Evolutionary conservation across 1,140 invertebrate species (phyloP).

Genomic region (Lepeophtheirus salmonis): DNA sequence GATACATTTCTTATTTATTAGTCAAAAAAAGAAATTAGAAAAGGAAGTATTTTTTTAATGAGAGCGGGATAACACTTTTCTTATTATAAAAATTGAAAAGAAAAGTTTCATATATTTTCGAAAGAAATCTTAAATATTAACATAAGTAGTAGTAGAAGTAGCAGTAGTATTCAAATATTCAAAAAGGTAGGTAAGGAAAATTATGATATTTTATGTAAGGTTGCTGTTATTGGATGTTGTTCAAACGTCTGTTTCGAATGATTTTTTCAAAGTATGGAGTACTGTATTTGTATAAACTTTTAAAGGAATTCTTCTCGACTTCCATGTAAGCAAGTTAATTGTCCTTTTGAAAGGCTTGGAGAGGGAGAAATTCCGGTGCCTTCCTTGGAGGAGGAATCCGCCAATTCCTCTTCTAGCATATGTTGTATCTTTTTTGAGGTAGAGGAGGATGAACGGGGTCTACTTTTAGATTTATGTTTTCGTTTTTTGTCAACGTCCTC

Average conservation of each 20-base stretch:
- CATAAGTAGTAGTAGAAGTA: too few relatives aligned
- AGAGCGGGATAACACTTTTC: too few relatives aligned
- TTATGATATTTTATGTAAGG: too few relatives aligned
- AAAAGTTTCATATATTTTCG: too few relatives aligned
- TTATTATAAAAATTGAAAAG: too few relatives aligned
- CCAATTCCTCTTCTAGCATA: not conserved
- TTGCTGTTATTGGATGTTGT: too few relatives aligned
- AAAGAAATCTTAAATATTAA: too few relatives aligned
- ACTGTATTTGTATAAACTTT: not conserved
- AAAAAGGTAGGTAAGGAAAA: too few relatives aligned
- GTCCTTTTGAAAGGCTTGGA: not conserved
- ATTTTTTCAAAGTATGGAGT: not conserved
- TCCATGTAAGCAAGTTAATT: not conserved
- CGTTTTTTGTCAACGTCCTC: not conserved
- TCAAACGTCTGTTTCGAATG: not conserved
- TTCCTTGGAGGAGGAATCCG: not conserved
- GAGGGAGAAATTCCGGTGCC: not conserved
- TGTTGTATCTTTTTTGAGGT: not conserved
- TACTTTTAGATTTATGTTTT: not conserved
- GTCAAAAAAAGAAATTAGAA: too few relatives aligned
- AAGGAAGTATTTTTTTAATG: too few relatives aligned
- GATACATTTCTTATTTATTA: too few relatives aligned
- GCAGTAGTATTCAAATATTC: too few relatives aligned
- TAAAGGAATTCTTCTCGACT: not conserved
- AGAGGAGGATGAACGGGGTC: not conserved